Percentiles rank a stretch among this genome's conserved stretches.
These are phyloP conservation scores for Drosophila dives DNA, from an alignment of 2,888 invertebrate species.

Conservation along the genomic window DNA sequence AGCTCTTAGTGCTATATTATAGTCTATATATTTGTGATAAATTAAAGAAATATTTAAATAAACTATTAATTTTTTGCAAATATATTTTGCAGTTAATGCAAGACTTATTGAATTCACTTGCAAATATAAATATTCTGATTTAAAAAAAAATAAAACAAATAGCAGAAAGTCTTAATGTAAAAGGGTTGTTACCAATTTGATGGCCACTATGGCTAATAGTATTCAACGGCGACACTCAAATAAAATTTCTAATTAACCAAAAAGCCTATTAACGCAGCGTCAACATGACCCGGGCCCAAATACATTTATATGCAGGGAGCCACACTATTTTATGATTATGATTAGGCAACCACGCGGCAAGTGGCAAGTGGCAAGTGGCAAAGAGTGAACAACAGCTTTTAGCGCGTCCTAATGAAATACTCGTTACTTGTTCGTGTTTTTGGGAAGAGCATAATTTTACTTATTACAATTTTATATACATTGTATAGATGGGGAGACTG, in stretches of 20 bases:
- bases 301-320: constrained; percentile 30
- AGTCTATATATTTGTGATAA: not conserved
- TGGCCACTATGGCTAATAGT: constrained; percentile 9
- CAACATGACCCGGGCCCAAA: constrained; percentile 32
- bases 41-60: not conserved
- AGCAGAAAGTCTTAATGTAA: not conserved
- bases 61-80: too few species aligned
- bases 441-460: constrained; percentile 69
- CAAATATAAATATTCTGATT: too few species aligned
- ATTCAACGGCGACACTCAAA: constrained; percentile 40
- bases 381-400: constrained; percentile 63
- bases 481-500: constrained; percentile 43
- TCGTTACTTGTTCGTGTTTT: constrained; percentile 35
- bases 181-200: not conserved
- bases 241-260: constrained; percentile 76
- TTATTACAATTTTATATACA: constrained; percentile 75
- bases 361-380: constrained; percentile 11
- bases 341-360: constrained; percentile 55
- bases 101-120: not conserved
- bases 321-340: constrained; percentile 78
- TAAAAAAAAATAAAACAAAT: too few species aligned
- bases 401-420: constrained; percentile 60
- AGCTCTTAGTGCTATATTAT: too few species aligned
- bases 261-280: constrained; percentile 70
- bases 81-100: not conserved